A percentile compares a stretch with the other conserved stretches of the same genome.
These are phyloP conservation scores for Lymantria monacha DNA, from an alignment of 2,888 invertebrate species.

Conservation along the genomic window DNA sequence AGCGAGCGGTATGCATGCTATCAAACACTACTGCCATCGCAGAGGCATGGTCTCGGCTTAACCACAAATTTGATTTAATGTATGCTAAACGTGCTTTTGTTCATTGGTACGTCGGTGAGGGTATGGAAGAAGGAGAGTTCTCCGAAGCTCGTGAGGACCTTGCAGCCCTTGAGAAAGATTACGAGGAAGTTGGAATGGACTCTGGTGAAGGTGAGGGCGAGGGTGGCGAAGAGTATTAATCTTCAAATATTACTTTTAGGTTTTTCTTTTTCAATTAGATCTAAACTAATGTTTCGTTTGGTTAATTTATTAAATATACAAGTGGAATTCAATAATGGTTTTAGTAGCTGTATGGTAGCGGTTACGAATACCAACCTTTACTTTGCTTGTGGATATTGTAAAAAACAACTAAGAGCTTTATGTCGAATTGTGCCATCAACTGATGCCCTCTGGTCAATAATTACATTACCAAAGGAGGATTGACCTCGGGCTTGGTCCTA, in stretches of 20 bases:
- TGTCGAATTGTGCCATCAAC: no score
- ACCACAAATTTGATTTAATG: constrained; percentile 98
- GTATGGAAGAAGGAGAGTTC: constrained; percentile 94
- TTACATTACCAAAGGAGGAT: no score
- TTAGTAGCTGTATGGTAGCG: no score
- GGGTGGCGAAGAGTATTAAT: constrained; percentile 90
- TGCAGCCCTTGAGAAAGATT: constrained; percentile 91
- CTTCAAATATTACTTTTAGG: constrained; percentile 43
- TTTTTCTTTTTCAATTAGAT: constrained; percentile 24
- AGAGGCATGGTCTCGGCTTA: constrained; percentile 98
- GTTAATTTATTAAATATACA: constrained; percentile 16
- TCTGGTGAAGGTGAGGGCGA: constrained; percentile 91
- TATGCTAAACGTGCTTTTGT: constrained; percentile 98
- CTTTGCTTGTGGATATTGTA: no score
- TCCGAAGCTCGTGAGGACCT: constrained; percentile 86
- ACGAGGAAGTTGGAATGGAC: constrained; percentile 93
- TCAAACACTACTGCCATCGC: constrained; percentile 98
- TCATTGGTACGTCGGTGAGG: constrained; percentile 95
- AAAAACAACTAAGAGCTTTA: no score
- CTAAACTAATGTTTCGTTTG: constrained; percentile 13
- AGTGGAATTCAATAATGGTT: constrained; percentile 12
- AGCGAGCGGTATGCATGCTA: constrained; percentile 97
- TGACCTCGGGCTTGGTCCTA: no score
- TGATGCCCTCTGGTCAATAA: no score
- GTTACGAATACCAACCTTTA: no score